Conservation (phyloP, 2,797 vertebrate species). For the Poeciliopsis gracilis region DNA sequence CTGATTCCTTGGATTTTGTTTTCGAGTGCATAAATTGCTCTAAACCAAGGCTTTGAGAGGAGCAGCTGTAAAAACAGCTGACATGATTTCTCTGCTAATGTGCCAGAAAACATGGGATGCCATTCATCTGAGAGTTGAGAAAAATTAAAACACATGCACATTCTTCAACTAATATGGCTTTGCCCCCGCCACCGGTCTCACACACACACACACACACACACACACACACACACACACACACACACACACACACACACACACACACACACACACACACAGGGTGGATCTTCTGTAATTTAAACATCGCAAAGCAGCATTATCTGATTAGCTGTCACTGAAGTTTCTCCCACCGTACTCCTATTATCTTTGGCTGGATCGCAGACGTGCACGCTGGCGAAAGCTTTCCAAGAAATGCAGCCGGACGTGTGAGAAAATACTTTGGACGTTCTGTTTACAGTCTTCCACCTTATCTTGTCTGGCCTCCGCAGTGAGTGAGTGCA, state of each 20-base stretch:
- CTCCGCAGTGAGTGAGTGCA: conserved; percentile 42
- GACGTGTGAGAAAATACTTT: conserved; percentile 70
- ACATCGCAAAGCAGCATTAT: conserved; percentile 57
- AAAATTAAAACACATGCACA: conserved; percentile 24
- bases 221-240: no score
- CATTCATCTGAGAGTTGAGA: conserved; percentile 61
- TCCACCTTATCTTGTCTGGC: conserved; percentile 53
- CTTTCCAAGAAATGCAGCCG: conserved; percentile 63
- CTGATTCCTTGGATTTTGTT: conserved; percentile 11
- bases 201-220: conserved; percentile 9
- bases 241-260: no score
- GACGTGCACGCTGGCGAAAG: conserved; percentile 49
- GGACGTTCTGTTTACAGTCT: conserved; percentile 39
- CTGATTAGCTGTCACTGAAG: conserved; percentile 47
- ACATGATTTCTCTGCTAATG: conserved; percentile 61
- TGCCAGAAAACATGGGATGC: conserved; percentile 56
- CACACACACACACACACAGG: conserved; percentile 15
- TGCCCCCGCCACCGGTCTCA: conserved; percentile 17
- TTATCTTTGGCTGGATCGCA: conserved; percentile 68
- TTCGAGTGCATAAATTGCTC: conserved; percentile 51
- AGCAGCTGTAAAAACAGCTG: conserved; percentile 83
- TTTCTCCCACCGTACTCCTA: conserved; percentile 46
- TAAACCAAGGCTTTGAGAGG: conserved; percentile 58
- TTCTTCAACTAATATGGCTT: conserved; percentile 38
- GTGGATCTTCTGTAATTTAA: conserved; percentile 63